phyloP scores from a whole-genome alignment of 1,140 invertebrate species.

The Brachionus calyciflorus region DNA sequence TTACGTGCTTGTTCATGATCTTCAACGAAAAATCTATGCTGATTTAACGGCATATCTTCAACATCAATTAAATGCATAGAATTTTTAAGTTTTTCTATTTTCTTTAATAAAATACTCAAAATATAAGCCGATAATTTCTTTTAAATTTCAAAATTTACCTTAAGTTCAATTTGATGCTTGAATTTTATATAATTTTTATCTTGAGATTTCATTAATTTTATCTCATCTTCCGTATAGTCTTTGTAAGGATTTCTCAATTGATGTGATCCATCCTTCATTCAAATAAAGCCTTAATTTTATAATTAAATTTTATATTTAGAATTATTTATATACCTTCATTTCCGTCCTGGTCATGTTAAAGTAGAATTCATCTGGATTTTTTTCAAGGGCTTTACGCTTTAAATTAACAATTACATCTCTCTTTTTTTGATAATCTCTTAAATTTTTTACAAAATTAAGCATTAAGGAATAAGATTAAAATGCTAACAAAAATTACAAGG shows the following conservation, averaged over 20 bases:
- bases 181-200: constrained; percentile 83
- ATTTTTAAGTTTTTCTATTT: constrained; percentile 79
- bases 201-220: constrained; percentile 82
- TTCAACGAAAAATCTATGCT: constrained; percentile 79
- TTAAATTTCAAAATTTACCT: constrained; percentile 56
- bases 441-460: too few species aligned
- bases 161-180: constrained; percentile 78
- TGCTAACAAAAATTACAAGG: constrained; percentile 64
- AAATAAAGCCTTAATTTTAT: not conserved
- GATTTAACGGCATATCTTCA: constrained; percentile 69
- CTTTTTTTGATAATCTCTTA: constrained; percentile 75
- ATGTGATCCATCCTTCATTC: constrained; percentile 65
- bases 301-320: not conserved
- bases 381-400: constrained; percentile 77
- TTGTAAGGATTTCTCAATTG: constrained; percentile 65
- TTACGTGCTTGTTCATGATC: constrained; percentile 67
- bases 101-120: constrained; percentile 58
- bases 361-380: constrained; percentile 97
- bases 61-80: constrained; percentile 76
- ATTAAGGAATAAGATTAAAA: too few species aligned
- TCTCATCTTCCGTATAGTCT: constrained; percentile 74
- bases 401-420: constrained; percentile 77
- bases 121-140: not conserved
- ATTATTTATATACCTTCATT: constrained; percentile 64
- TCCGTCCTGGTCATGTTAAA: constrained; percentile 94